These are phyloP conservation scores for Chrysolina haemoptera DNA, from an alignment of 2,888 invertebrate genomes.

Conservation along the genomic window DNA sequence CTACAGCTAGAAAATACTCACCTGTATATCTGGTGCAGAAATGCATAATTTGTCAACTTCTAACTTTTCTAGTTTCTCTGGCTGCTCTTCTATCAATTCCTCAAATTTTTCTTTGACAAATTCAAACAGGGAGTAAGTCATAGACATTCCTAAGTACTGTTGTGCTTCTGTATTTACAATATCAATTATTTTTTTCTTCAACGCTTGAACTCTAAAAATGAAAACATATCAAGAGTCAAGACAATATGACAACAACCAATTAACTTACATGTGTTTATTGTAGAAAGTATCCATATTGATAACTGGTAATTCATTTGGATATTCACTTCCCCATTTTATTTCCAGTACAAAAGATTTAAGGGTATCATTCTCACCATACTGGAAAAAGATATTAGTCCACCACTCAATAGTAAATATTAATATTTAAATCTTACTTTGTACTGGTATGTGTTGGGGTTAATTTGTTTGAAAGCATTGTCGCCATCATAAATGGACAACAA, in stretches of 20 bases:
- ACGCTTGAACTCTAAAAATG: slow-evolving; percentile 74
- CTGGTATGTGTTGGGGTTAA: slow-evolving; percentile 85
- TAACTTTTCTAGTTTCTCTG: slow-evolving; percentile 71
- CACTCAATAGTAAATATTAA: background rate
- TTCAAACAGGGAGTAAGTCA: slow-evolving; percentile 96
- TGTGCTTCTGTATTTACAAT: slow-evolving; percentile 81
- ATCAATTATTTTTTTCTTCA: slow-evolving; percentile 80
- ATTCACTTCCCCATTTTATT: slow-evolving; percentile 88
- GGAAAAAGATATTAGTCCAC: slow-evolving; percentile 48
- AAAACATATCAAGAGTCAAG: background rate
- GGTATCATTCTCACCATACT: slow-evolving; percentile 87
- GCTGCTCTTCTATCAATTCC: slow-evolving; percentile 81
- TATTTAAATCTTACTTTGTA: slow-evolving; percentile 81
- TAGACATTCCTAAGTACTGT: slow-evolving; percentile 89
- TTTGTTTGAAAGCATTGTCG: slow-evolving; percentile 87
- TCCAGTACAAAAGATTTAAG: slow-evolving; percentile 89
- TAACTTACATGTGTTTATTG: slow-evolving; percentile 91
- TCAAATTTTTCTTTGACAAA: slow-evolving; percentile 87
- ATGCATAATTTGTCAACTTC: slow-evolving; percentile 74
- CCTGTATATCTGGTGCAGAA: slow-evolving; percentile 58
- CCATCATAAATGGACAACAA: slow-evolving; percentile 95
- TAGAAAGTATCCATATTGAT: slow-evolving; percentile 94
- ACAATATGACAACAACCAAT: background rate
- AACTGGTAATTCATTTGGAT: slow-evolving; percentile 86
- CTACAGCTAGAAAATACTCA: slow-evolving; percentile 6